A percentile compares a stretch with the other conserved stretches of the same genome.
phyloP scores from a whole-genome alignment of 2,797 vertebrate genomes.

The Platalea minor region DNA sequence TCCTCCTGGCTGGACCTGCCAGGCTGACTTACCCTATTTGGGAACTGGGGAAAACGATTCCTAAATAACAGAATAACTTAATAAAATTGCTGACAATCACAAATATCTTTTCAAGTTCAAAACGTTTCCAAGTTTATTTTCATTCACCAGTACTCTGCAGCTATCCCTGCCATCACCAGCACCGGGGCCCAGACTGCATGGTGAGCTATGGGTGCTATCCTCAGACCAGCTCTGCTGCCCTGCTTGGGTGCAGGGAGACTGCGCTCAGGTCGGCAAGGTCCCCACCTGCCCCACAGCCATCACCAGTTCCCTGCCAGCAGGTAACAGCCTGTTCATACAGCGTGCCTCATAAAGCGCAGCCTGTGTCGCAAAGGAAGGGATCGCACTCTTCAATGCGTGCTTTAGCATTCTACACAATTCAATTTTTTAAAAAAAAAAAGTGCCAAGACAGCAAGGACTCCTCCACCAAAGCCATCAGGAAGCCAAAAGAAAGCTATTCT shows the following conservation, averaged over 20 bases:
- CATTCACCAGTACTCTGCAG: not conserved
- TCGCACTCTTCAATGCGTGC: accelerated
- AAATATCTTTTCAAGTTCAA: not conserved
- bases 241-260: not conserved
- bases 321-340: not conserved
- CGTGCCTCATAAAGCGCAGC: not conserved
- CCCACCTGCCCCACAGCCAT: not conserved
- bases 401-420: not conserved
- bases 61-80: not conserved
- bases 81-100: not conserved
- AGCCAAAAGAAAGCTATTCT: not conserved
- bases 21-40: not conserved
- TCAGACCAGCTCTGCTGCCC: not conserved
- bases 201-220: not conserved
- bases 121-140: not conserved
- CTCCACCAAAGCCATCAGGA: not conserved
- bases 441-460: not conserved
- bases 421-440: not conserved
- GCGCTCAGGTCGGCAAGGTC: not conserved
- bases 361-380: not conserved
- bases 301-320: not conserved
- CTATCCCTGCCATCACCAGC: not conserved
- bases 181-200: not conserved
- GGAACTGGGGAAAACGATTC: not conserved
- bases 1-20: not conserved